A percentile compares a stretch with the other conserved stretches of the same genome.
These are phyloP conservation scores for Crotalus horridus DNA, from an alignment of 2,113 vertebrate species.

Conservation along the genomic window DNA sequence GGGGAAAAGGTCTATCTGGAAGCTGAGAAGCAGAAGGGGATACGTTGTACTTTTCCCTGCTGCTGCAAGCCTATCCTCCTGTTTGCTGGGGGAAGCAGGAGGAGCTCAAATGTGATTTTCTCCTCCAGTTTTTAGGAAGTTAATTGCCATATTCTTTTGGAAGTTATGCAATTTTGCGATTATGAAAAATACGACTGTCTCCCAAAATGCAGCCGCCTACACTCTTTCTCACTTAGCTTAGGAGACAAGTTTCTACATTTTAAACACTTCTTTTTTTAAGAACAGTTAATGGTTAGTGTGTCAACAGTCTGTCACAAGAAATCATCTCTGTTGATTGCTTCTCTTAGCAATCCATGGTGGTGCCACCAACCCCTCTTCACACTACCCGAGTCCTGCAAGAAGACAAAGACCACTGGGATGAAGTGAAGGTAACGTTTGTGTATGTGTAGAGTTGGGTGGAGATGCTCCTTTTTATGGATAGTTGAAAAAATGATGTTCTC, in stretches of 20 bases:
- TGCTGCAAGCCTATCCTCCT: not conserved
- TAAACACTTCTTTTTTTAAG: not conserved
- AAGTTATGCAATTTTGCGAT: not conserved
- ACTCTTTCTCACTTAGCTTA: not conserved
- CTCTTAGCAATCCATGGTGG: constrained; percentile 86
- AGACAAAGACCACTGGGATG: constrained; percentile 95
- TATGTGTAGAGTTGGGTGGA: constrained; percentile 10
- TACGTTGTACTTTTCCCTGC: not conserved
- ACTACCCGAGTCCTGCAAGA: constrained; percentile 93
- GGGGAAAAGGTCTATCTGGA: not conserved
- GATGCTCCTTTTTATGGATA: constrained; percentile 4
- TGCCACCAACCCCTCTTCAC: constrained; percentile 92
- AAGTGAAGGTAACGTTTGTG: constrained; percentile 84
- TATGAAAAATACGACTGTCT: not conserved
- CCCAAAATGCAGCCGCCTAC: not conserved
- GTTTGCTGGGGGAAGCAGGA: not conserved
- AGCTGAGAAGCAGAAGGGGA: not conserved
- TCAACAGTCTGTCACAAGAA: not conserved
- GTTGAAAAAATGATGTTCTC: not conserved
- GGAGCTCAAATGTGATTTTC: not conserved
- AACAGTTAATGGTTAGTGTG: constrained; percentile 13
- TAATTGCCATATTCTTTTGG: not conserved
- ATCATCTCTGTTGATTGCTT: constrained; percentile 21
- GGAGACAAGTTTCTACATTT: not conserved
- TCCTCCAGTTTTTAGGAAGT: not conserved